Conservation (phyloP, 2,113 vertebrate genomes). For the Ictalurus furcatus region DNA sequence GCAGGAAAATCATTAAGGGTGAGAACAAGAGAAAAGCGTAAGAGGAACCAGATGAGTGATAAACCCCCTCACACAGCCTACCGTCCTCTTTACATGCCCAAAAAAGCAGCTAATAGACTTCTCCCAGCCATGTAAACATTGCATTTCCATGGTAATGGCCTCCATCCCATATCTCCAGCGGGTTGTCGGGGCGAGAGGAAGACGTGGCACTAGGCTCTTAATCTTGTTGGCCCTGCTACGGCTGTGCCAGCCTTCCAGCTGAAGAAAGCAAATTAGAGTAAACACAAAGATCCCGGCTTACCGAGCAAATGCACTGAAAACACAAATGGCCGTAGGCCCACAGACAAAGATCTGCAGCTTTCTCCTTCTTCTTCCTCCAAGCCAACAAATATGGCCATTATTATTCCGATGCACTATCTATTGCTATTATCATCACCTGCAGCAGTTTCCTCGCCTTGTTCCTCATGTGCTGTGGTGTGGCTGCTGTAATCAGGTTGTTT, state of each 20-base stretch:
- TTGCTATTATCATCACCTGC: slow-evolving; percentile 18
- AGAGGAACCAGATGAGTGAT: slow-evolving; percentile 53
- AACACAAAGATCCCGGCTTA: slow-evolving; percentile 43
- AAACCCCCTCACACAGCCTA: slow-evolving; percentile 55
- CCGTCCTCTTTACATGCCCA: slow-evolving; percentile 65
- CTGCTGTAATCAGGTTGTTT: slow-evolving; percentile 17
- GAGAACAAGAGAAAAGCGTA: slow-evolving; percentile 58
- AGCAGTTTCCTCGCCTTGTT: slow-evolving; percentile 16
- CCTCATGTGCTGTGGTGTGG: background rate
- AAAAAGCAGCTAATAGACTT: slow-evolving; percentile 74
- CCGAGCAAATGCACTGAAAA: background rate
- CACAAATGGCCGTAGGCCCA: slow-evolving; percentile 23
- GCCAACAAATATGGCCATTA: background rate
- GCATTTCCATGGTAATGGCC: slow-evolving; percentile 75
- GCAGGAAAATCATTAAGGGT: slow-evolving; percentile 15
- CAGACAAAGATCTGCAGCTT: slow-evolving; percentile 23
- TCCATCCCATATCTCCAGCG: slow-evolving; percentile 62
- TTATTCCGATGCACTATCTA: slow-evolving; percentile 18
- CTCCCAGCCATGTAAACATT: slow-evolving; percentile 74
- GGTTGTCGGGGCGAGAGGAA: slow-evolving; percentile 63
- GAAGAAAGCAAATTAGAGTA: slow-evolving; percentile 42
- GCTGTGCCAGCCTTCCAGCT: slow-evolving; percentile 39
- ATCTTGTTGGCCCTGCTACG: slow-evolving; percentile 64
- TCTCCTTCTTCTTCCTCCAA: background rate
- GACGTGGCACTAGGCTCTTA: slow-evolving; percentile 61